Percentiles rank a stretch among this genome's conserved stretches.
These are phyloP conservation scores for Temnothorax curvispinosus DNA, from an alignment of 1,140 invertebrate genomes.

Conservation along the genomic window DNA sequence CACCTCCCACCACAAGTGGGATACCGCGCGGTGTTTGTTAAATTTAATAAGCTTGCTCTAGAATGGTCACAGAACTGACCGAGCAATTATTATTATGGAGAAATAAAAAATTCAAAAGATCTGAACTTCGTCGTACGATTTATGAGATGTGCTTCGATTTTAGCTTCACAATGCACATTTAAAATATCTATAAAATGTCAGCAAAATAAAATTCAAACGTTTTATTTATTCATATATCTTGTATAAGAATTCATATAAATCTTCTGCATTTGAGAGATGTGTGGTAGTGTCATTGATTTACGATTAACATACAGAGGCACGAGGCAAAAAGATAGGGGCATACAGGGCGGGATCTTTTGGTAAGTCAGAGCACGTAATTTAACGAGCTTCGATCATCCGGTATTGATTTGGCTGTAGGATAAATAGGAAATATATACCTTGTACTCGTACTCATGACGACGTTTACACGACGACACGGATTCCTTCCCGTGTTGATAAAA, in stretches of 20 bases:
- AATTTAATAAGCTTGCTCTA: slow-evolving; percentile 19
- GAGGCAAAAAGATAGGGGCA: slow-evolving; percentile 19
- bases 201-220: neutral
- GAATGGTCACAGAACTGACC: neutral
- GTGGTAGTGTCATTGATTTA: slow-evolving; percentile 16
- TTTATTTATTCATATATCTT: slow-evolving; percentile 1
- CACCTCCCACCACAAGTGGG: too few relatives aligned
- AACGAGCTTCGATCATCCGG: slow-evolving; percentile 59
- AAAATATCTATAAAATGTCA: neutral
- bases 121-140: neutral
- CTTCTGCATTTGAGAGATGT: neutral
- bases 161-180: neutral
- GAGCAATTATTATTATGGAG: neutral
- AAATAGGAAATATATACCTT: slow-evolving; percentile 34
- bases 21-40: neutral
- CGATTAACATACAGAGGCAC: slow-evolving; percentile 21
- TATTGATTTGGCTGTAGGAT: slow-evolving; percentile 47
- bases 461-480: too few relatives aligned
- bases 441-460: neutral
- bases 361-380: slow-evolving; percentile 50
- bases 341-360: neutral
- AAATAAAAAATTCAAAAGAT: neutral
- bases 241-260: neutral
- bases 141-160: neutral
- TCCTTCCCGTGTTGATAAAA: neutral